Conservation (phyloP, 2,113 vertebrate genomes). For the Irena cyanogastra region DNA sequence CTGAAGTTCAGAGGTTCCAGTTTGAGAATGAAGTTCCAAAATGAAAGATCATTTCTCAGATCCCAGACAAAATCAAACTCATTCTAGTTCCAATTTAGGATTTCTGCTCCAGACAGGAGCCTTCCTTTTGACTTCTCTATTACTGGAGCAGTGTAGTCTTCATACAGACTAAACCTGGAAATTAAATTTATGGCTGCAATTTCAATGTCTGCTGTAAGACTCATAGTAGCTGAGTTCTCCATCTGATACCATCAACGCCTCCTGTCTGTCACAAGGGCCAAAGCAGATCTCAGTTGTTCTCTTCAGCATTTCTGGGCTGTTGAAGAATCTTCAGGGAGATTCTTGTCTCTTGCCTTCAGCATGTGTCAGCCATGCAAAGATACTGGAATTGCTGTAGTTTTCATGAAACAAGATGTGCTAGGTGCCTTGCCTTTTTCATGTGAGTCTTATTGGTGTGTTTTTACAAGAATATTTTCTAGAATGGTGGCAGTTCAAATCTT, state of each 20-base stretch:
- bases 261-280: neutral
- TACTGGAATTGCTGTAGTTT: neutral
- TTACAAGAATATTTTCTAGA: neutral
- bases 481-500: neutral
- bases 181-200: neutral
- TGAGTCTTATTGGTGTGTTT: accelerated
- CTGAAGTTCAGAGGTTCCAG: neutral
- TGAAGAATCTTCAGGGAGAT: neutral
- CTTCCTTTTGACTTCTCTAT: neutral
- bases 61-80: neutral
- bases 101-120: neutral
- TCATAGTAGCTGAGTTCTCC: neutral
- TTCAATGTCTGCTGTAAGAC: neutral
- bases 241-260: neutral
- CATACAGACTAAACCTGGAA: neutral
- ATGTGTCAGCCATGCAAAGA: neutral
- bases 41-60: neutral
- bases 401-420: neutral
- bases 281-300: neutral
- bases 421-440: neutral
- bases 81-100: neutral
- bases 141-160: neutral
- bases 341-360: neutral
- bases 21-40: neutral
- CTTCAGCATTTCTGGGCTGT: neutral